These are phyloP conservation scores for Philonicus albiceps DNA, from an alignment of 2,888 invertebrate species.

Conservation along the genomic window DNA sequence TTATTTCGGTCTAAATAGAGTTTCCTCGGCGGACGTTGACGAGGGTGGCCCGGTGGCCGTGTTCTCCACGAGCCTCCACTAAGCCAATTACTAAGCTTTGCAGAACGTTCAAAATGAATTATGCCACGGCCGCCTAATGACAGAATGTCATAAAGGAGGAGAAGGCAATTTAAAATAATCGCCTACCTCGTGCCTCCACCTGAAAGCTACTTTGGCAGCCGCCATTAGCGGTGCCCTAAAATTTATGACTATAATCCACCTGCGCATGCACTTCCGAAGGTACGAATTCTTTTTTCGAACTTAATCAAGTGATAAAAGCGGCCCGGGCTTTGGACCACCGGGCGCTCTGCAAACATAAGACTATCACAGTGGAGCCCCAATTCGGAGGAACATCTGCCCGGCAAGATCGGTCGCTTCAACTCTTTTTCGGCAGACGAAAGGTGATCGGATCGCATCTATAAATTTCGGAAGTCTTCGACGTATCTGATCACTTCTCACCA, in stretches of 20 bases:
- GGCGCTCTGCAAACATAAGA: background rate
- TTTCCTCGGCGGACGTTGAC: background rate
- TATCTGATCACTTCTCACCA: background rate
- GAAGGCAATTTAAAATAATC: background rate
- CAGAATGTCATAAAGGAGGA: constrained; percentile 30
- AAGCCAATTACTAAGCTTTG: background rate
- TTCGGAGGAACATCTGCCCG: background rate
- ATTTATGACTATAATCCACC: constrained; percentile 7
- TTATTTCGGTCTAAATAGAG: background rate
- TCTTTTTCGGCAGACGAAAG: background rate
- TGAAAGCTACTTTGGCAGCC: background rate
- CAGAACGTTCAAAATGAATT: background rate
- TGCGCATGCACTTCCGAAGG: background rate
- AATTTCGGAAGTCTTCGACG: constrained; percentile 9
- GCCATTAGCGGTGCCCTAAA: constrained; percentile 10
- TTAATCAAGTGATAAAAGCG: background rate
- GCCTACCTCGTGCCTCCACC: background rate
- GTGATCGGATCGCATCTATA: constrained; percentile 20
- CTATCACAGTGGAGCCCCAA: background rate
- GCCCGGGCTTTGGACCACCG: background rate
- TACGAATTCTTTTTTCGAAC: background rate
- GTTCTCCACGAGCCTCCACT: background rate
- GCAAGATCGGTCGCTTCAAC: background rate
- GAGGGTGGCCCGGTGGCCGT: background rate
- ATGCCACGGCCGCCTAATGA: background rate